These are phyloP conservation scores for Eptesicus fuscus DNA, from an alignment of 2,113 vertebrate species.

Conservation along the genomic window DNA sequence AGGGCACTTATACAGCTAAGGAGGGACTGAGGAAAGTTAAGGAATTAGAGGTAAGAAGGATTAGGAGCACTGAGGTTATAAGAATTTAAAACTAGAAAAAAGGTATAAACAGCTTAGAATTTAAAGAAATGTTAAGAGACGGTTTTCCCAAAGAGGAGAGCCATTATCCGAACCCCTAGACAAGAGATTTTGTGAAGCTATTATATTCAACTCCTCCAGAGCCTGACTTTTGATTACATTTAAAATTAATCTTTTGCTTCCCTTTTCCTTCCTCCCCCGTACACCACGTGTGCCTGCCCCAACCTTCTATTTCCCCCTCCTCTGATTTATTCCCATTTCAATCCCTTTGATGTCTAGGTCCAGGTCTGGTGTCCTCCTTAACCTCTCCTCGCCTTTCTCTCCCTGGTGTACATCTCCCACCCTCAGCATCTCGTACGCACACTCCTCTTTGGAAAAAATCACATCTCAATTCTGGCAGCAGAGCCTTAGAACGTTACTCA, in stretches of 20 bases:
- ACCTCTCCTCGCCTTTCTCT: background rate
- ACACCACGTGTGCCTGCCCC: constrained; percentile 36
- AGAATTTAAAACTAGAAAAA: constrained; percentile 36
- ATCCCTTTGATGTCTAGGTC: background rate
- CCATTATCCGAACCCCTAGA: background rate
- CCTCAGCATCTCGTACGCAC: background rate
- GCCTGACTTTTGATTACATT: constrained; percentile 50
- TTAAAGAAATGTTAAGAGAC: constrained; percentile 56
- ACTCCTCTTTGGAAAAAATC: constrained; percentile 46
- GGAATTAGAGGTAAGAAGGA: constrained; percentile 1
- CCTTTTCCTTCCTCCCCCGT: constrained; percentile 36
- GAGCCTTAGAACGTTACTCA: background rate
- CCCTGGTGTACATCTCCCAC: background rate
- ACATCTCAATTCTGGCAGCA: background rate
- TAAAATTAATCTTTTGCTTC: constrained; percentile 56
- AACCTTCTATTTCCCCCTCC: background rate
- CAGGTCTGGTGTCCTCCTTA: background rate
- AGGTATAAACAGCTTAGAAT: constrained; percentile 71
- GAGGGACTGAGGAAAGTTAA: background rate
- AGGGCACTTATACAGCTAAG: constrained; percentile 12
- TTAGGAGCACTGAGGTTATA: constrained; percentile 5
- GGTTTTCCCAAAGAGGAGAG: constrained; percentile 51
- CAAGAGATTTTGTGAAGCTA: constrained; percentile 15
- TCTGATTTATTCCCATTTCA: background rate
- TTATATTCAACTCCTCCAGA: constrained; percentile 29